Percentiles rank a stretch among this genome's conserved stretches.
Evolutionary conservation across 2,113 vertebrate species (phyloP).

Genomic region (Cavia porcellus): DNA sequence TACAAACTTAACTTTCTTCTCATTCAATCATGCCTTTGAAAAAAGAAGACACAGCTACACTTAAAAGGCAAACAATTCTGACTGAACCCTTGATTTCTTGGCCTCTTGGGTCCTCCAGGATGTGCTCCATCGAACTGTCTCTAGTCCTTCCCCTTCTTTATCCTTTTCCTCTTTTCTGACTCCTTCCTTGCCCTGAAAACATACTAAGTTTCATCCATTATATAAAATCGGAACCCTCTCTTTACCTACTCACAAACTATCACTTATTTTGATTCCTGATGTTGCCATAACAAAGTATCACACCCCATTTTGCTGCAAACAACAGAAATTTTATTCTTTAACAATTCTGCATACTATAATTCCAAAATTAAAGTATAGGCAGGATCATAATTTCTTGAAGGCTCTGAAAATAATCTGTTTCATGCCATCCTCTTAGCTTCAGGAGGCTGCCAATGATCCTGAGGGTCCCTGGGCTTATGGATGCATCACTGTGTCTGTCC

Average conservation of each 20-base stretch:
- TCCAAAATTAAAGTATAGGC: background rate
- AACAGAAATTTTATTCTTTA: background rate
- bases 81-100: background rate
- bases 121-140: background rate
- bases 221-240: background rate
- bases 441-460: background rate
- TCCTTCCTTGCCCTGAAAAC: background rate
- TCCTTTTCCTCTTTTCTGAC: background rate
- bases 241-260: background rate
- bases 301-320: background rate
- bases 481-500: background rate
- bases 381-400: background rate
- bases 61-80: background rate
- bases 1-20: background rate
- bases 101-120: background rate
- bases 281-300: background rate
- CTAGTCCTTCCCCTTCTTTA: background rate
- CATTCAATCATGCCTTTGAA: background rate
- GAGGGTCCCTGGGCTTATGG: background rate
- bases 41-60: background rate
- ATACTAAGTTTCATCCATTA: background rate
- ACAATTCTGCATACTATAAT: background rate
- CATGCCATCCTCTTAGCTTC: background rate
- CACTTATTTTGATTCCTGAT: background rate
- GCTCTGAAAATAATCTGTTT: background rate